Evolutionary conservation across 1,140 invertebrate species (phyloP), one percentile per base, ranked within the genome.

Genomic region (Dendrolimus punctatus): DNA sequence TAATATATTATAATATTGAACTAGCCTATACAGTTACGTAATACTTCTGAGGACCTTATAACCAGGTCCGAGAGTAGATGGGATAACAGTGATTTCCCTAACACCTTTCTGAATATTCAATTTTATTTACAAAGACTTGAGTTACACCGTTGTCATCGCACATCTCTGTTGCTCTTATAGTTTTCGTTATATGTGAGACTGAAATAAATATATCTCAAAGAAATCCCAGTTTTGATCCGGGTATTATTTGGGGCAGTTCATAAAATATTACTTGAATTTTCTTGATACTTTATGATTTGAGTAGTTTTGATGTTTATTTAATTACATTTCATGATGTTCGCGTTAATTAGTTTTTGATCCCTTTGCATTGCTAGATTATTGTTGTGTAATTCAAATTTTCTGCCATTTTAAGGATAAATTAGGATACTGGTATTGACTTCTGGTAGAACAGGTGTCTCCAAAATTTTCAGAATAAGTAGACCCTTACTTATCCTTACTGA

Each of bases 81-180:
- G 23, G 63, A 66, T 66, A 73, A 63, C 74, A 62, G 77, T 75
- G 80, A 84, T 84, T 84, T 80, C 60, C 62, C 57, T 57, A 71
- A 62, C 66, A 66, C 68, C 73, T 68, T 64, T 72, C 68, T 82
- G 79, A 77, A 82, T 85, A 80, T 80, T 80, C 74, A 82, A 84
- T 84, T 80, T 80, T 80, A 72, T 77, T 74, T 68, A 74, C 73
- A 76, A 81, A 81, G 62, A 65, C 59, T 69, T 64, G 60, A 62
- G 55, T 55, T 58, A 59, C 69, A 66, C 64, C 73, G 68, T 62
- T 71, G 50, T 55, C 61, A 50, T 47, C 71, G 61, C 49, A 56
- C 45, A 6, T 71, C 54, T n/a, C 53, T 46, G 51, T 3, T 6
- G 46, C 5, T 9, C 5, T 23, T 38, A 44, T n/a, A 9, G n/a